Percentiles rank a stretch among this genome's conserved stretches.
phyloP scores from a whole-genome alignment of 2,113 vertebrate species.

The Osmerus mordax region DNA sequence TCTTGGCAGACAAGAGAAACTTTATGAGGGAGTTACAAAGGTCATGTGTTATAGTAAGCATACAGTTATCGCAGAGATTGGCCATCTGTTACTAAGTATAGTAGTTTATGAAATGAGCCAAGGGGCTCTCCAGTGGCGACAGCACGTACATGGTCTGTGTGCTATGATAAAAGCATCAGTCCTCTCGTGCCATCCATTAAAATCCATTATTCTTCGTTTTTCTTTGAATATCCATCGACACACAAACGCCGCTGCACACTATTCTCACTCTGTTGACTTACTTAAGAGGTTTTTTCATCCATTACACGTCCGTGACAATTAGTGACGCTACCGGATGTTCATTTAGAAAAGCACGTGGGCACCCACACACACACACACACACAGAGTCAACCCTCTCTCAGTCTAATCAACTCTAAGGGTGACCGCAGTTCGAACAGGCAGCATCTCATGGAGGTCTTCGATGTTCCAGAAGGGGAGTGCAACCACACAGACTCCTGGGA shows the following conservation, averaged over 20 bases:
- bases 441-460: slow-evolving; percentile 24
- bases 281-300: background rate
- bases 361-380: background rate
- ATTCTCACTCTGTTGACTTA: background rate
- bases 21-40: background rate
- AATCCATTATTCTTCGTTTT: slow-evolving; percentile 17
- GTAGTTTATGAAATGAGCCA: background rate
- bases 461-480: slow-evolving; percentile 30
- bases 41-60: background rate
- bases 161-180: slow-evolving; percentile 26
- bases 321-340: background rate
- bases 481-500: slow-evolving; percentile 35
- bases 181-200: slow-evolving; percentile 27
- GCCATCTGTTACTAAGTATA: slow-evolving; percentile 37
- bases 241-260: too few species aligned
- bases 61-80: background rate
- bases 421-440: background rate
- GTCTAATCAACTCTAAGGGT: slow-evolving; percentile 5
- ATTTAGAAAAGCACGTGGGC: background rate
- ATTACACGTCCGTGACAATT: background rate
- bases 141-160: slow-evolving; percentile 23
- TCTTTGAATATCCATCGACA: background rate
- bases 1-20: background rate
- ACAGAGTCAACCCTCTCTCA: background rate
- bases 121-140: background rate